Conservation (phyloP, 37 sponge, comb jelly and placozoan genomes). For the Hormiphora californensis region DNA sequence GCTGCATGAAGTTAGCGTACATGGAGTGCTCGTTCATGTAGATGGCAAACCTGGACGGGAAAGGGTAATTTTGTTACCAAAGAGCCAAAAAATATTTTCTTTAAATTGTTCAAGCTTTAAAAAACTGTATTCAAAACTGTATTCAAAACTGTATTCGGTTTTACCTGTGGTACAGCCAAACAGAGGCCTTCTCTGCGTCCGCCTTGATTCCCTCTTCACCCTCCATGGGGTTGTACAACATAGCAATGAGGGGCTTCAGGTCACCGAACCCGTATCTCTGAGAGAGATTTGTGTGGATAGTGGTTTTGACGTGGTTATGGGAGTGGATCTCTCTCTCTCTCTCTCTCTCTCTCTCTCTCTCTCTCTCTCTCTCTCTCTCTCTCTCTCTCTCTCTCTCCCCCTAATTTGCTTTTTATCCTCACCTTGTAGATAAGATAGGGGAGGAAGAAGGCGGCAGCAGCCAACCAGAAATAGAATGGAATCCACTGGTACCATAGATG, state of each 20-base stretch:
- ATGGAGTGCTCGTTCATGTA: slow-evolving; percentile 55
- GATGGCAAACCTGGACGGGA: neutral
- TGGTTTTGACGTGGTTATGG: no score
- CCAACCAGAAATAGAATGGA: slow-evolving; percentile 53
- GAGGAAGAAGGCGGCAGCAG: slow-evolving; percentile 48
- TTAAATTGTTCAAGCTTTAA: neutral
- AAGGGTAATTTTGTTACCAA: neutral
- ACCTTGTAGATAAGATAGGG: slow-evolving; percentile 53
- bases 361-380: no score
- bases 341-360: no score
- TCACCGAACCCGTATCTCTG: slow-evolving; percentile 54
- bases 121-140: neutral
- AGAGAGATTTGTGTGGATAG: no score
- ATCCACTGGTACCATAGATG: slow-evolving; percentile 55
- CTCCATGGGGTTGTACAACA: slow-evolving; percentile 44
- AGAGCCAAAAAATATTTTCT: neutral
- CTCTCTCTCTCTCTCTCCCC: no score
- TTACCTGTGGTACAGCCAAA: slow-evolving; percentile 41
- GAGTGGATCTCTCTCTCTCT: no score
- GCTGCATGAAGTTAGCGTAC: slow-evolving; percentile 49
- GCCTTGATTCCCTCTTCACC: slow-evolving; percentile 44
- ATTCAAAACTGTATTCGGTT: neutral
- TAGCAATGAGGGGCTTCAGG: slow-evolving; percentile 21
- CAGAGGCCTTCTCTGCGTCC: slow-evolving; percentile 40
- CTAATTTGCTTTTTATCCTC: neutral